Evolutionary conservation across 2,797 vertebrate species (phyloP).

Genomic region (Lacerta viridis): DNA sequence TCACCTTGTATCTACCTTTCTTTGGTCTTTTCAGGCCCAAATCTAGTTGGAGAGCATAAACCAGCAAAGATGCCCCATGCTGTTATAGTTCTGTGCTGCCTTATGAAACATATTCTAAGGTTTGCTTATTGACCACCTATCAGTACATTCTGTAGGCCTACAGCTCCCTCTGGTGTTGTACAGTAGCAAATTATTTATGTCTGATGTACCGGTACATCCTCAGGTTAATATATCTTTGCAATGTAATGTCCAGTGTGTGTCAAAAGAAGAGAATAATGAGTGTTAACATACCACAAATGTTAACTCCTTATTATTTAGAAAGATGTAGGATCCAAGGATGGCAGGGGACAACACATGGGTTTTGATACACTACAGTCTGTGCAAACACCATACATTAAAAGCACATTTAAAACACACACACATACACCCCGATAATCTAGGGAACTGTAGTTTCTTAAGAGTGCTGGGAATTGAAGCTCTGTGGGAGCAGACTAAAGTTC

Average conservation of each 20-base stretch:
- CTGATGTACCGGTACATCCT: neutral
- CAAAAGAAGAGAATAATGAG: neutral
- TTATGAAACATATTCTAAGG: no score
- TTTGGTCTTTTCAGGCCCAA: no score
- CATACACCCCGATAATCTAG: no score
- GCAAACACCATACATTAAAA: neutral
- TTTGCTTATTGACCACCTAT: neutral
- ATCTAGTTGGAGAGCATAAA: no score
- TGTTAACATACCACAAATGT: neutral
- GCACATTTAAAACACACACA: neutral
- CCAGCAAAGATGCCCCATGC: no score
- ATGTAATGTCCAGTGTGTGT: neutral
- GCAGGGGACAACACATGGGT: neutral
- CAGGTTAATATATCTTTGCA: neutral
- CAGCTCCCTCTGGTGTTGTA: slow-evolving; percentile 69
- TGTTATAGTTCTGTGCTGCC: no score
- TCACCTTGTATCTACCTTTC: no score
- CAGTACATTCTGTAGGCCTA: slow-evolving; percentile 39
- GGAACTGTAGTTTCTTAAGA: no score
- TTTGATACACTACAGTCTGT: neutral
- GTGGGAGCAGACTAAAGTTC: no score
- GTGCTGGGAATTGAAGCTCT: no score
- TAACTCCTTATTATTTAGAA: neutral
- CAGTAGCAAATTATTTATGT: slow-evolving; percentile 2
- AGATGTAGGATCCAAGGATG: neutral